phyloP scores from a whole-genome alignment of 2,797 vertebrate species.

The Iguana delicatissima region DNA sequence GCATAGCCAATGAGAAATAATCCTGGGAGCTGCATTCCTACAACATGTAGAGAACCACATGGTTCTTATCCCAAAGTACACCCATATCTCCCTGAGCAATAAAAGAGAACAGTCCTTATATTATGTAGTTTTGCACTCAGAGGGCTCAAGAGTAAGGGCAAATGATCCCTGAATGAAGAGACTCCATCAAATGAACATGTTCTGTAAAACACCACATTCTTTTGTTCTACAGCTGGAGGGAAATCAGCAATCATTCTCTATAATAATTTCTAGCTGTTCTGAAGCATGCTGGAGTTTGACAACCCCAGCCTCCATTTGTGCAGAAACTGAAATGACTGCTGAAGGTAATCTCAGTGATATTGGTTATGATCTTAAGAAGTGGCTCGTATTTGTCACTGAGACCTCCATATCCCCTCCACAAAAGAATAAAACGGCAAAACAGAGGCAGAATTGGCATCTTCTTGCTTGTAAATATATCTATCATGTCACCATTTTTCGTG shows the following conservation, averaged over 20 bases:
- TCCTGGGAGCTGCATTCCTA: too few species aligned
- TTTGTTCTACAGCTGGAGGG: not conserved
- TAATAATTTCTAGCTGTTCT: not conserved
- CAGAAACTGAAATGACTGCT: not conserved
- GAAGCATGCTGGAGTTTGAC: not conserved
- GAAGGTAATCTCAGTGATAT: not conserved
- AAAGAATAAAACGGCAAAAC: not conserved
- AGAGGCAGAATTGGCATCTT: not conserved
- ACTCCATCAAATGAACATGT: not conserved
- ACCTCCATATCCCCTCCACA: not conserved
- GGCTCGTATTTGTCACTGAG: not conserved
- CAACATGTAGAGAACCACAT: too few species aligned
- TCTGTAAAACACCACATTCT: not conserved
- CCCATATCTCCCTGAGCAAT: not conserved
- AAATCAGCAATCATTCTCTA: not conserved
- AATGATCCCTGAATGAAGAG: not conserved
- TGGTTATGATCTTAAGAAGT: too few species aligned
- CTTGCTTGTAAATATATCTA: not conserved
- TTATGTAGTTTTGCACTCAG: not conserved
- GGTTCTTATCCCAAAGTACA: too few species aligned
- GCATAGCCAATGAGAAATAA: too few species aligned
- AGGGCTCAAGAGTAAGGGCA: not conserved
- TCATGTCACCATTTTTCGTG: too few species aligned
- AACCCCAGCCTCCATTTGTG: not conserved
- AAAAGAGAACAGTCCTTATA: not conserved